Base-by-base conservation (phyloP, 2,797 vertebrate species). In the Prunella strophiata region DNA sequence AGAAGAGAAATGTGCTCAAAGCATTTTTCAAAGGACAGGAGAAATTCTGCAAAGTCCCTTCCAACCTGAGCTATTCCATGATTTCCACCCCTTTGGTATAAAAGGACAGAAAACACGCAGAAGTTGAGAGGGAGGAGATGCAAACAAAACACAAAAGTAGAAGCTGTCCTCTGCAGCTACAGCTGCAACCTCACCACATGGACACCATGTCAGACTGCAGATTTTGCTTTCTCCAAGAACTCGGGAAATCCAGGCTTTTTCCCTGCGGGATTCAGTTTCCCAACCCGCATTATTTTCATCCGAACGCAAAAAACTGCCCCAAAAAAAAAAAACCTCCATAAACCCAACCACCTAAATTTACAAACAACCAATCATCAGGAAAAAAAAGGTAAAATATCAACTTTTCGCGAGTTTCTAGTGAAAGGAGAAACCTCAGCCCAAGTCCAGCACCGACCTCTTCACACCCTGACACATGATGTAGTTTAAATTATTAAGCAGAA, bases 251-350 rank as follows among this genome's bases (percentile, higher is more conserved):
- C 17, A 38, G 1, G 6, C 2, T 26, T 54, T 48, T 32, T 0
- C 8, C 40, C 25, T 1, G 4, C 32, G 9, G 7, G 27, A 74
- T 18, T 50, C 32, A 4, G 30, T 7, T 26, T 22, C 48, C 77
- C 38, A 43, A 30, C 3, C 0, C 0, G 1, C 27, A 16, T 40
- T 22, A 10, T 26, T 75, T 62, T 27, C 40, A 25, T 0, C 6
- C 4, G 10, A 61, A 43, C 0, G 0, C 3, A 25, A 23, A 38
- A 2, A 74, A 16, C 5, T 2, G 10, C 13, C 25, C 7, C n/a
- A n/a, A 13, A 40, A 36, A n/a, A 5, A 22, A 8, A 36, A 36
- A 10, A 8, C 38, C 8, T 9, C 7, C 38, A 40, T 8, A 32
- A 76, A 68, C 18, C 6, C 13, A 29, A 22, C 9, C 38, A 17